phyloP scores from a whole-genome alignment of 2,113 vertebrate genomes.

The Rhinolophus ferrumequinum region DNA sequence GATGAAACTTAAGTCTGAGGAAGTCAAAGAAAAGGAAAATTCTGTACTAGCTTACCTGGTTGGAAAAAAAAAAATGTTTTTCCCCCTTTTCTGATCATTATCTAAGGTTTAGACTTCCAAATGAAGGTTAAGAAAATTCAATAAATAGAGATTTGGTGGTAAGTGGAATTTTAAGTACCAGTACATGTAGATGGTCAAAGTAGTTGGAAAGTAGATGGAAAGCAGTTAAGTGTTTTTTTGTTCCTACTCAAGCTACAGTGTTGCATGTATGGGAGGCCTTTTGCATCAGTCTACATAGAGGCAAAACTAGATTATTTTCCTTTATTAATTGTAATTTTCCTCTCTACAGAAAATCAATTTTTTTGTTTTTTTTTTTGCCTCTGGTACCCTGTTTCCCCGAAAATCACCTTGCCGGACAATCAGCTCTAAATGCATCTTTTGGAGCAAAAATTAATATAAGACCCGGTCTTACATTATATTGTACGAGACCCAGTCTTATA shows the following conservation, averaged over 20 bases:
- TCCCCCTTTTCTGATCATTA: neutral
- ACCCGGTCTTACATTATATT: too few species aligned
- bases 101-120: neutral
- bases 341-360: neutral
- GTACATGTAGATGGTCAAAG: neutral
- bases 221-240: neutral
- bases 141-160: slow-evolving; percentile 8
- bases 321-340: neutral
- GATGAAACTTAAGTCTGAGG: neutral
- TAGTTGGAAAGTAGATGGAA: too few species aligned
- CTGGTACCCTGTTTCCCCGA: neutral
- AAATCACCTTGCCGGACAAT: too few species aligned
- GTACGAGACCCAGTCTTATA: too few species aligned
- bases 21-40: neutral
- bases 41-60: neutral
- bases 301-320: neutral
- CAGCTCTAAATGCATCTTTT: too few species aligned
- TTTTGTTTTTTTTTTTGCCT: neutral
- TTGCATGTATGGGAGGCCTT: neutral
- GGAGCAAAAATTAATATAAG: too few species aligned
- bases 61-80: neutral
- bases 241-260: neutral
- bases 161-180: neutral
- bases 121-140: neutral
- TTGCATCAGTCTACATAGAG: neutral